Conservation (phyloP, 1,140 invertebrate genomes). For the Drosophila grimshawi region DNA sequence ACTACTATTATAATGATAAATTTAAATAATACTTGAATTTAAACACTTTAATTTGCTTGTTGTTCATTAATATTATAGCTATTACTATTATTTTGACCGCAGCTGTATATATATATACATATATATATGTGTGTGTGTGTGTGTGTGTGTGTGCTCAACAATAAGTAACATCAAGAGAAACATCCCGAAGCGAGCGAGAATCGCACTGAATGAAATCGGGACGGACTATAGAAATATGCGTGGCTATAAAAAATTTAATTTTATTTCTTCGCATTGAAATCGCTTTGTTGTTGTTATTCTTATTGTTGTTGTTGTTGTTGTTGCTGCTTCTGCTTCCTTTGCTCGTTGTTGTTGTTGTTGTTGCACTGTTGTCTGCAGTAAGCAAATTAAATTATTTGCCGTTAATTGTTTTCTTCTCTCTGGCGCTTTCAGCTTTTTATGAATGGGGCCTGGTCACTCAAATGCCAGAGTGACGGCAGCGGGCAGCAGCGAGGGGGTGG, state of each 20-base stretch:
- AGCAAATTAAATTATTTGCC: slow-evolving; percentile 72
- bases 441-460: slow-evolving; percentile 14
- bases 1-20: too few relatives aligned
- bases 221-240: slow-evolving; percentile 36
- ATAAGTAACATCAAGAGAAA: not conserved
- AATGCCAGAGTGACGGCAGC: not conserved
- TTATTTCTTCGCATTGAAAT: slow-evolving; percentile 36
- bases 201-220: slow-evolving; percentile 4
- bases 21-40: too few relatives aligned
- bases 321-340: not conserved
- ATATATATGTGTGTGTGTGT: too few relatives aligned
- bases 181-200: not conserved
- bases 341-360: too few relatives aligned
- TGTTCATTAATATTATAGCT: too few relatives aligned
- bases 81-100: too few relatives aligned
- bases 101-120: too few relatives aligned
- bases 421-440: slow-evolving; percentile 30
- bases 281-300: not conserved
- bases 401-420: slow-evolving; percentile 60
- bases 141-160: not conserved
- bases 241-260: slow-evolving; percentile 50
- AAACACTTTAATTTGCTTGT: too few relatives aligned
- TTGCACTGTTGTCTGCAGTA: slow-evolving; percentile 36
- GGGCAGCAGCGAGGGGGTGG: not conserved
- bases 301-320: not conserved